Evolutionary conservation across 2,113 vertebrate species (phyloP), one percentile per base, ranked within the genome.

Genomic region (Lipotes vexillifer): DNA sequence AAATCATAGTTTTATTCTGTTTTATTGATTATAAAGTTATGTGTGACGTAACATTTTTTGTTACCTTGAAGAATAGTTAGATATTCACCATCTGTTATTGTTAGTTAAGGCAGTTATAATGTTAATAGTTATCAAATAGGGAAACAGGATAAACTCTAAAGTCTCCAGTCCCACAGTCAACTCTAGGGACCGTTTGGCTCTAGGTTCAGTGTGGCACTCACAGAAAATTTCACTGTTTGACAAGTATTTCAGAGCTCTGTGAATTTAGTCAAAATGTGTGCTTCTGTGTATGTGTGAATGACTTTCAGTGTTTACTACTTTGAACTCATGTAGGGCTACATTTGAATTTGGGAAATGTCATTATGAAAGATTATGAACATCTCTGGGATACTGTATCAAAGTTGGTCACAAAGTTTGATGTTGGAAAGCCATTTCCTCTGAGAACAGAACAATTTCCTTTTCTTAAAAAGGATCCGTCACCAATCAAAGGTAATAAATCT

Each of bases 321-420:
- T 57, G 55, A 63, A 88, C 38, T 90, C 23, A 93, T 55, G 27
- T 27, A 98, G 98, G 96, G 3, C n/a, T 95, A 17, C 75, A 86
- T 57, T 93, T 97, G 85, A 90, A 96, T 57, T 87, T 98, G 83
- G 98, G 98, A 57, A 69, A 95, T 49, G 31, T 0, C 61, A 97
- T 98, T 93, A 65, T 49, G 80, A 89, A 97, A 33, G 96, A 98
- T 23, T 98, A 98, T 96, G 92, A 92, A 88, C 46, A 91, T 93
- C 94, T 98, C 78, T 98, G 98, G 98, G 66, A 93, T 25, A 87
- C 90, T 36, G 89, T 98, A 38, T 96, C 97, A n/a, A 78, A 96
- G 33, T 38, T 98, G 93, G 93, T 96, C 63, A 49, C 41, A 86
- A 52, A 96, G 17, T 97, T 91, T 92, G 41, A 97, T 69, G 69